Base-by-base conservation (phyloP, 2,888 invertebrate species). In the Drymonia ruficornis region DNA sequence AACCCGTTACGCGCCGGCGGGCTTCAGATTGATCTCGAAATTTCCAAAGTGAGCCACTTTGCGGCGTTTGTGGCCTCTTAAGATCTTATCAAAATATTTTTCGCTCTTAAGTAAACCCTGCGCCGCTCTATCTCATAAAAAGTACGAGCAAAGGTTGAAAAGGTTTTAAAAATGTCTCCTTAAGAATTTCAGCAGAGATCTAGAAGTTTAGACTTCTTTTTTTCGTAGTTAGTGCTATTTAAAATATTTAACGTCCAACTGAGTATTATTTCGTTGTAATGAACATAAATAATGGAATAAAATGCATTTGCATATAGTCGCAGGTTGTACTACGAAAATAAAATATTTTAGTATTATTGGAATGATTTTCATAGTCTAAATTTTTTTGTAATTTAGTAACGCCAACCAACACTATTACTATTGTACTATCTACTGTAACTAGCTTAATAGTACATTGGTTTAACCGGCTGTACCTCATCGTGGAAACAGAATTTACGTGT, bases 1-100 rank as follows among this genome's bases (percentile, higher is more conserved):
- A 56, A 63, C 63, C 61, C 56, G 65, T 64, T 52, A 28, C 15
- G 18, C 13, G 15, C 40, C n/a, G 28, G 29, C 31, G 42, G 36
- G 34, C 50, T 42, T 49, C 34, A 46, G 38, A 54, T 43, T 44
- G 44, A 50, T 12, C 8, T 49, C 47, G n/a, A 28, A n/a, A 45
- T 28, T 45, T 28, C 15, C 45, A 11, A 13, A 13, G 13, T 12
- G 19, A 19, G 13, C 31, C 53, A 44, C 50, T 44, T 31, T 34
- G 47, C 48, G 44, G 19, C 44, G 46, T 46, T 16, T 44, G 19
- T 13, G 9, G 45, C 28, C 34, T 34, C 47, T 16, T 11, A 34
- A 13, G 34, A 47, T 47, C 34, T 47, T 47, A 47, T 47, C 18
- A 47, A 47, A 31, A 34, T 34, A 47, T 47, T 36, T n/a, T 36